Conservation (phyloP, 2,797 vertebrate species). For the Danio aesculapii region DNA sequence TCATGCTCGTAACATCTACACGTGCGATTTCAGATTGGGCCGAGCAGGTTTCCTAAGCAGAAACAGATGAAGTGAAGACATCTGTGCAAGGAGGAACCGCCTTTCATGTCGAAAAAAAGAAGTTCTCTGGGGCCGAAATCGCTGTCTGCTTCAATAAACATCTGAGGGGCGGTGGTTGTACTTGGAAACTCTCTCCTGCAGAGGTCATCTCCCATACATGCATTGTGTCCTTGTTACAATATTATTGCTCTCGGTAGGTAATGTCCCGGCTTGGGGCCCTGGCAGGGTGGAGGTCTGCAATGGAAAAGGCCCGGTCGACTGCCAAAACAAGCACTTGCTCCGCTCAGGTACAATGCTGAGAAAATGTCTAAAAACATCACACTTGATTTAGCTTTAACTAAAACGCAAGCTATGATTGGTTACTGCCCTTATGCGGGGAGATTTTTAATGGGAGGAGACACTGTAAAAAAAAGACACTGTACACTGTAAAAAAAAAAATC, state of each 20-base stretch:
- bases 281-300: constrained; percentile 25
- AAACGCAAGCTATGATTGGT: not conserved
- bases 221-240: constrained; percentile 45
- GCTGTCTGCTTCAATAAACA: constrained; percentile 58
- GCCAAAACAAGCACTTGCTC: constrained; percentile 44
- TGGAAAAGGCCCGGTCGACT: constrained; percentile 33
- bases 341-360: constrained; percentile 22
- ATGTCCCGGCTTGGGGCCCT: constrained; percentile 7
- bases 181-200: constrained; percentile 53
- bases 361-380: not conserved
- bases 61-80: constrained; percentile 33
- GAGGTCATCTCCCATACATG: constrained; percentile 51
- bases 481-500: too few species aligned
- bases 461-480: too few species aligned
- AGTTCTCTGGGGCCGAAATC: constrained; percentile 43
- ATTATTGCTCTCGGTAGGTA: constrained; percentile 40
- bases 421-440: not conserved
- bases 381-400: not conserved
- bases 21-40: constrained; percentile 14
- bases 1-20: not conserved
- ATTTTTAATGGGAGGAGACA: not conserved
- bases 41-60: constrained; percentile 25
- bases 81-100: constrained; percentile 52
- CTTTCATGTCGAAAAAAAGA: constrained; percentile 41
- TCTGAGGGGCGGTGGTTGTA: constrained; percentile 38